A percentile compares a stretch with the other conserved stretches of the same genome.
Evolutionary conservation across 2,888 invertebrate genomes (phyloP).

Genomic region (Micoletzkya japonica): DNA sequence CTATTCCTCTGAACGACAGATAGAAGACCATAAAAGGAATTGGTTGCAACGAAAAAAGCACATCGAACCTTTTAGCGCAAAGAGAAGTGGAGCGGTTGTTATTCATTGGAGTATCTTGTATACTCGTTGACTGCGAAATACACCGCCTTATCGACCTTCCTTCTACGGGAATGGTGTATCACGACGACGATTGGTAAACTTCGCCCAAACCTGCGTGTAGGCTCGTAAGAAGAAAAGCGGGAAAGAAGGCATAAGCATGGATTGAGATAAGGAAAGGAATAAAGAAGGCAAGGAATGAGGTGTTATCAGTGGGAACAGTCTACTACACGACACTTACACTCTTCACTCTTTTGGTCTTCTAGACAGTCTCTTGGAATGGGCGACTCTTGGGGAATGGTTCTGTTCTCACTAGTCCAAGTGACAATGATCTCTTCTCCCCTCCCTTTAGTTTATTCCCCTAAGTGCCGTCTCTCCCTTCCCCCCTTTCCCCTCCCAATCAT

Average conservation of each 20-base stretch:
- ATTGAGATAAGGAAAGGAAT: no score
- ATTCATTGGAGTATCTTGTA: background rate
- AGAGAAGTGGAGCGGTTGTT: background rate
- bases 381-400: no score
- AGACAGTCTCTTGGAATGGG: no score
- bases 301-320: background rate
- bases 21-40: no score
- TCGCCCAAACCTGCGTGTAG: background rate
- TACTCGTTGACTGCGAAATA: no score
- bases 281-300: background rate
- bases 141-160: background rate
- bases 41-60: no score
- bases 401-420: no score
- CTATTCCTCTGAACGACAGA: no score
- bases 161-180: background rate
- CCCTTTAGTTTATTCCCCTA: background rate
- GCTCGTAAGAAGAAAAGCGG: background rate
- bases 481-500: background rate
- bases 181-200: background rate
- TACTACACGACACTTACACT: background rate
- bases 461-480: background rate
- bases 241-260: no score
- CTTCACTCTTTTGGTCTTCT: background rate
- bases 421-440: background rate
- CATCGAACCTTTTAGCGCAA: background rate